phyloP scores from a whole-genome alignment of 2,797 vertebrate genomes.

The Pempheris klunzingeri region DNA sequence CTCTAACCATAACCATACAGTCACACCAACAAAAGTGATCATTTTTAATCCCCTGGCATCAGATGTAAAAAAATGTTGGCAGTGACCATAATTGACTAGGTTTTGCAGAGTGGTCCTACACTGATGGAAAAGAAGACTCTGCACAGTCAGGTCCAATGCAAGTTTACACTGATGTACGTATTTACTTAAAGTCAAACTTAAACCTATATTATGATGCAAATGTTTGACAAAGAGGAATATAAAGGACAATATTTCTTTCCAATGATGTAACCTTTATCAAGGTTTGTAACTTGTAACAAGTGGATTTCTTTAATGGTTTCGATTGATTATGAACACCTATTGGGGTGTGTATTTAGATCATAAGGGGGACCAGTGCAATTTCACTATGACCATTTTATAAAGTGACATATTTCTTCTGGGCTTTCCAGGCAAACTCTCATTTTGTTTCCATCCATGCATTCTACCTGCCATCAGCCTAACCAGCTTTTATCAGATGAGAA shows the following conservation, averaged over 20 bases:
- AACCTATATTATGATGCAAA: background rate
- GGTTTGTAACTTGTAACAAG: background rate
- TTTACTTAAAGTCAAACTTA: background rate
- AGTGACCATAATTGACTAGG: too few species aligned
- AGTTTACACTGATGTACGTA: background rate
- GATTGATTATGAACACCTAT: background rate
- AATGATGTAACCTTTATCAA: background rate
- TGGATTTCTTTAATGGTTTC: background rate
- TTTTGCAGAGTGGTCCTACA: background rate
- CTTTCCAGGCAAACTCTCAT: background rate
- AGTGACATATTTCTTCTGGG: background rate
- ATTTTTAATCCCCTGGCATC: background rate
- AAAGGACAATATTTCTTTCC: background rate
- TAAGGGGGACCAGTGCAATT: too few species aligned
- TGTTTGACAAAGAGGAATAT: background rate
- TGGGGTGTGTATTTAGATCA: too few species aligned
- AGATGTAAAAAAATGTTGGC: too few species aligned
- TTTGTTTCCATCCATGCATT: background rate
- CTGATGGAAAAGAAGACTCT: too few species aligned
- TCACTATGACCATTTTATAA: background rate
- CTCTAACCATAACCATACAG: background rate
- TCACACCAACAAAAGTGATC: background rate
- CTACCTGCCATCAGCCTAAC: background rate
- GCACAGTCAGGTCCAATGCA: background rate
- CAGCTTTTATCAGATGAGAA: too few species aligned